Percentiles rank a stretch among this genome's conserved stretches.
Evolutionary conservation across 2,797 vertebrate genomes (phyloP).

Genomic region (Apodemus agrarius): DNA sequence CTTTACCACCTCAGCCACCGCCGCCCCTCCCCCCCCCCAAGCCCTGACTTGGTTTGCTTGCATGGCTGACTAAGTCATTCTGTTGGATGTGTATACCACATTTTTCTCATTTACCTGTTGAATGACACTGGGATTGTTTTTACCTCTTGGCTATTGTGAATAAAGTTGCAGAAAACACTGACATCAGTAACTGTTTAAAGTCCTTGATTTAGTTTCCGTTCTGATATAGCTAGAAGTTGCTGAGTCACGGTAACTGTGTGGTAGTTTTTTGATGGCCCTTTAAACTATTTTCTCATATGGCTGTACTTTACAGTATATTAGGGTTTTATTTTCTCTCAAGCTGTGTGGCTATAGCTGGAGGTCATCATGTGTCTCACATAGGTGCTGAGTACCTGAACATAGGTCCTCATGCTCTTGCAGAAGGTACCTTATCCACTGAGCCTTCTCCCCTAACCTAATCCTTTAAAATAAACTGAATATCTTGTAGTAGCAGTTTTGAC

Average conservation of each 20-base stretch:
- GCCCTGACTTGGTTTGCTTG: constrained; percentile 22
- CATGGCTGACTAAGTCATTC: constrained; percentile 26
- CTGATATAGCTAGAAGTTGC: constrained; percentile 1
- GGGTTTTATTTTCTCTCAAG: not conserved
- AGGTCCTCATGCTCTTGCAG: not conserved
- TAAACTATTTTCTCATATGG: not conserved
- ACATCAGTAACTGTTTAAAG: not conserved
- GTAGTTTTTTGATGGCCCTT: constrained; percentile 24
- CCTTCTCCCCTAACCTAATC: not conserved
- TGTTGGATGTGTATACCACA: not conserved
- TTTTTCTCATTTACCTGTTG: constrained; percentile 6
- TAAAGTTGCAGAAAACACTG: not conserved
- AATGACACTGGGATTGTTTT: not conserved
- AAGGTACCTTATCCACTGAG: not conserved
- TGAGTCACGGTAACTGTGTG: not conserved
- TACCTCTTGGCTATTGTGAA: not conserved
- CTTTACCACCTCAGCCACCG: not conserved
- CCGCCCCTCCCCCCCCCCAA: too few species aligned
- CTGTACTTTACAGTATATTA: constrained; percentile 18
- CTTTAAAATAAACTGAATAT: constrained; percentile 38
- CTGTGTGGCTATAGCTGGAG: not conserved
- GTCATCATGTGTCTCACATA: not conserved
- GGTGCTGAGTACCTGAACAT: not conserved
- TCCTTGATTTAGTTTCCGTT: constrained; percentile 54
- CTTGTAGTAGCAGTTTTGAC: constrained; percentile 52